Conservation (phyloP, 1,140 invertebrate genomes). For the Zaprionus tsacasi region DNA sequence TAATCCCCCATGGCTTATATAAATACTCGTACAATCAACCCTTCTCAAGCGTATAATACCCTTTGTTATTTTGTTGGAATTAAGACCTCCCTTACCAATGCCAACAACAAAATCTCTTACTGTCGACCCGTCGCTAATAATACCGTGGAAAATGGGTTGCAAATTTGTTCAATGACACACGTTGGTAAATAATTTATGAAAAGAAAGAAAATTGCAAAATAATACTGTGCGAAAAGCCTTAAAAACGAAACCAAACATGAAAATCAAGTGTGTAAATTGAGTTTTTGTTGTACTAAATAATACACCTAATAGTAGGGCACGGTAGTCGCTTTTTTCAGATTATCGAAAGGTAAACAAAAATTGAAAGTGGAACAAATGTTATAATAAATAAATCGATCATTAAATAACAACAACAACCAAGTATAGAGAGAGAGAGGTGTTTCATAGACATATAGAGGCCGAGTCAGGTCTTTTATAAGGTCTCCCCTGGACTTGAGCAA, state of each 20-base stretch:
- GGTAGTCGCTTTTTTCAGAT: conserved; percentile 11
- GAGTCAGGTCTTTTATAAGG: neutral
- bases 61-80: conserved; percentile 1
- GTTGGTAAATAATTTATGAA: conserved; percentile 27
- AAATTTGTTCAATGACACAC: conserved; percentile 48
- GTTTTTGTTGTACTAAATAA: conserved; percentile 9
- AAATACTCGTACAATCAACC: neutral
- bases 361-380: conserved; percentile 30
- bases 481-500: neutral
- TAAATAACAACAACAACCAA: conserved; percentile 1
- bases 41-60: conserved; percentile 6
- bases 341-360: conserved; percentile 39
- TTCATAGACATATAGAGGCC: conserved; percentile 20
- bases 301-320: neutral
- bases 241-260: conserved; percentile 27
- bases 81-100: neutral
- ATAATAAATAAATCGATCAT: conserved; percentile 33
- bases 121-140: conserved; percentile 33
- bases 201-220: conserved; percentile 60
- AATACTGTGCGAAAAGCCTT: conserved; percentile 59
- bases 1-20: neutral
- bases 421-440: conserved; percentile 2
- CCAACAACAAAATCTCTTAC: conserved; percentile 36
- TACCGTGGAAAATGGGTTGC: conserved; percentile 75
- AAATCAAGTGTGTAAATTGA: conserved; percentile 4